phyloP scores from a whole-genome alignment of 2,797 vertebrate genomes.

The Manis crassicaudata region DNA sequence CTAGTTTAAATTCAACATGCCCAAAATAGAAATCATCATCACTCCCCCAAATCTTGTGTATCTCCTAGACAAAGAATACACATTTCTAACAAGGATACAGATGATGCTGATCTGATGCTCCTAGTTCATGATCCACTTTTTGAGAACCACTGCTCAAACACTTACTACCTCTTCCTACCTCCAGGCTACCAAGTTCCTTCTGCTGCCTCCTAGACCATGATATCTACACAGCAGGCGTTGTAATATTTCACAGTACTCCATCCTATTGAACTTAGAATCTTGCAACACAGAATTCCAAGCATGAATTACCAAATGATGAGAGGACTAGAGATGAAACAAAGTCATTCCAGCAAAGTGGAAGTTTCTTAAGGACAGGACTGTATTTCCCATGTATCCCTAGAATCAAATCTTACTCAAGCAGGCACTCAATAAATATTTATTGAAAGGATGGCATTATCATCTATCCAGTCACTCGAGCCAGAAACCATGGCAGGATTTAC shows the following conservation, averaged over 20 bases:
- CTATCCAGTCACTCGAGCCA: not conserved
- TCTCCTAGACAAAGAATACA: not conserved
- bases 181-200: not conserved
- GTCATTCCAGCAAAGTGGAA: not conserved
- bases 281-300: not conserved
- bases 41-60: not conserved
- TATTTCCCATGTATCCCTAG: not conserved
- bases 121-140: not conserved
- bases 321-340: not conserved
- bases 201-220: not conserved
- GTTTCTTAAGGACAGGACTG: not conserved
- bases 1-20: slow-evolving; percentile 27
- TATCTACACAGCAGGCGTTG: not conserved
- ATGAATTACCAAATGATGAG: not conserved
- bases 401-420: not conserved
- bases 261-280: not conserved
- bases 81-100: not conserved
- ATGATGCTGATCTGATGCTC: not conserved
- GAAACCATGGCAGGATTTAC: not conserved
- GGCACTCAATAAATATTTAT: not conserved
- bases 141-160: slow-evolving; percentile 33
- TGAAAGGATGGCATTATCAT: not conserved
- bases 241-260: slow-evolving; percentile 37
- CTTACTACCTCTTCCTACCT: not conserved
- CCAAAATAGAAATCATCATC: not conserved